phyloP scores from a whole-genome alignment of 2,888 invertebrate species.

The Cremastinae sp. region DNA sequence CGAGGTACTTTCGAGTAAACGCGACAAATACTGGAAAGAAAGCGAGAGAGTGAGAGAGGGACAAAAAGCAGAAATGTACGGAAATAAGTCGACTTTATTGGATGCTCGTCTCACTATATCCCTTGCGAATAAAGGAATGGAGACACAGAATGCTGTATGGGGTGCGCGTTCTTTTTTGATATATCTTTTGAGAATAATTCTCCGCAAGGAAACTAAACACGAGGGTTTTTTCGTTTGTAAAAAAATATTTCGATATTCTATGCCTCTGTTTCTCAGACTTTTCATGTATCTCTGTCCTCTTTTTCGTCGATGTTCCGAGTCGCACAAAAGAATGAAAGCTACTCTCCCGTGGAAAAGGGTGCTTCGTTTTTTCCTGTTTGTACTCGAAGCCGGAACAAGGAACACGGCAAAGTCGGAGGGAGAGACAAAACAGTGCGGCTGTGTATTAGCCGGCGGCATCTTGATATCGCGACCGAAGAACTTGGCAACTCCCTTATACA shows the following conservation, averaged over 20 bases:
- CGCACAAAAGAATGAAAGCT: conserved; percentile 38
- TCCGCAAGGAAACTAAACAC: conserved; percentile 26
- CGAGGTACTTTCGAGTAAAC: conserved; percentile 21
- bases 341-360: conserved; percentile 58
- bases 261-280: conserved; percentile 18
- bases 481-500: conserved; percentile 77
- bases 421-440: conserved; percentile 56
- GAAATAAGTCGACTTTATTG: conserved; percentile 75
- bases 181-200: conserved; percentile 61
- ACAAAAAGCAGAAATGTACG: conserved; percentile 46
- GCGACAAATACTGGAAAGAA: conserved; percentile 11
- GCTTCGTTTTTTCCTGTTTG: conserved; percentile 15
- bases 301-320: not conserved
- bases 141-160: conserved; percentile 67
- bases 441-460: conserved; percentile 73
- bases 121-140: conserved; percentile 65
- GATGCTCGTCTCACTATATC: conserved; percentile 63
- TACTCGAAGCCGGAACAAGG: conserved; percentile 28
- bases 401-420: conserved; percentile 36
- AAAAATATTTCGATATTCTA: conserved; percentile 12
- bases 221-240: conserved; percentile 14
- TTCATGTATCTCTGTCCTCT: conserved; percentile 16
- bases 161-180: conserved; percentile 65
- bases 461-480: conserved; percentile 74
- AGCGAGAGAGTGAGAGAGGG: conserved; percentile 19